Base-by-base conservation (phyloP, 2,888 invertebrate species). In the Andrena haemorrhoa region DNA sequence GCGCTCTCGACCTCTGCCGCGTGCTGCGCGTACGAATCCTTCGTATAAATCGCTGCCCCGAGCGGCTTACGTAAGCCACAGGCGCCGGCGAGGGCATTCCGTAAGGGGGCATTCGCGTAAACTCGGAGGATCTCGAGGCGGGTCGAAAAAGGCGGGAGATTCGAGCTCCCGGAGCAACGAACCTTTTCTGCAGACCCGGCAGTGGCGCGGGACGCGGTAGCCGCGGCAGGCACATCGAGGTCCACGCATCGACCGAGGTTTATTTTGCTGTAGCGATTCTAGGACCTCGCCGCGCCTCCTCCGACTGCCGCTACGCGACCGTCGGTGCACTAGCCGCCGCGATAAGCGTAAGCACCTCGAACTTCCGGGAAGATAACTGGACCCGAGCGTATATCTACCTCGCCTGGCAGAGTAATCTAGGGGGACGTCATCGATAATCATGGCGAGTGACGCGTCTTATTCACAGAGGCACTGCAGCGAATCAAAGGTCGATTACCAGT, bases 11-110 rank as follows among this genome's bases (percentile, higher is more conserved):
- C n/a, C n/a, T 60, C 23, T 12, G 12, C 29, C 58, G 23, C 58
- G 16, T 68, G 47, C 74, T 56, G 47, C 16, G 53, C 53, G 23
- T 53, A 53, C 53, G 56, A 56, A 56, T 56, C 56, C n/a, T 23
- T 20, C 41, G 71, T 16, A 31, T 63, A 41, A 41, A 71, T 71
- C 71, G 53, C 2, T 26, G 20, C 16, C 23, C 26, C 26, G n/a
- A 4, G 7, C 12, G 12, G 33, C 31, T 78, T 78, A 61, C 65
- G 53, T 78, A 78, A 78, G 41, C 65, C 35, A 51, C 66, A n/a
- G 47, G 29, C 23, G 35, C n/a, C 60, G 60, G 35, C 33, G 35
- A 63, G 53, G 29, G 49, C 63, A 53, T 64, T 76, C 47, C 63
- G 6, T 6, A 10, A n/a, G 31, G 5, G 20, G 12, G 10, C 7